Conservation (phyloP, 2,113 vertebrate species). For the Saccopteryx leptura region DNA sequence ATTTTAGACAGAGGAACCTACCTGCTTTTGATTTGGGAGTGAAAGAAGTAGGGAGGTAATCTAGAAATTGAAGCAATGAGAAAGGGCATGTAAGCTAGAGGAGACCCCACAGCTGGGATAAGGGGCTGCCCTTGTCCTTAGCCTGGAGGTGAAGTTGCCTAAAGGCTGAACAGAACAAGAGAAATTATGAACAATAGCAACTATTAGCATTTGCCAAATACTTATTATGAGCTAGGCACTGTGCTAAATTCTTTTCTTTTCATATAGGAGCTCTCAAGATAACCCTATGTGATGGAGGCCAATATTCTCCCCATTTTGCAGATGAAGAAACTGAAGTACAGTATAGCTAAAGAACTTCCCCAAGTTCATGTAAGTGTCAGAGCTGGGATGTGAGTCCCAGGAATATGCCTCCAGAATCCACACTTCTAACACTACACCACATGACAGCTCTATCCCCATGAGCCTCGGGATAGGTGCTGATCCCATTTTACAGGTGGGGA, state of each 20-base stretch:
- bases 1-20: background rate
- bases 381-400: background rate
- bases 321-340: background rate
- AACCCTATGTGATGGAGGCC: background rate
- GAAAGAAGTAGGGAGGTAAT: background rate
- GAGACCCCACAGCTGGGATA: background rate
- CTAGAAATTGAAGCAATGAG: background rate
- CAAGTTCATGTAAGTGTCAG: background rate
- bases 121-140: background rate
- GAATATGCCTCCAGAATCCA: background rate
- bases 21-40: background rate
- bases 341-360: background rate
- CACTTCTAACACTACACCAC: background rate
- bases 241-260: conserved; percentile 38
- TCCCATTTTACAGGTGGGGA: background rate
- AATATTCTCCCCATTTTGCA: background rate
- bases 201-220: background rate
- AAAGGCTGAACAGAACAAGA: background rate
- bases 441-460: background rate
- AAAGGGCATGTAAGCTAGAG: background rate
- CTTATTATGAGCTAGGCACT: background rate
- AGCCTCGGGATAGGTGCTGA: too few species aligned
- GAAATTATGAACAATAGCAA: background rate
- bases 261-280: background rate
- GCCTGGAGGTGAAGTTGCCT: background rate